phyloP scores from a whole-genome alignment of 2,888 invertebrate genomes.

The Monopis laevigella region DNA sequence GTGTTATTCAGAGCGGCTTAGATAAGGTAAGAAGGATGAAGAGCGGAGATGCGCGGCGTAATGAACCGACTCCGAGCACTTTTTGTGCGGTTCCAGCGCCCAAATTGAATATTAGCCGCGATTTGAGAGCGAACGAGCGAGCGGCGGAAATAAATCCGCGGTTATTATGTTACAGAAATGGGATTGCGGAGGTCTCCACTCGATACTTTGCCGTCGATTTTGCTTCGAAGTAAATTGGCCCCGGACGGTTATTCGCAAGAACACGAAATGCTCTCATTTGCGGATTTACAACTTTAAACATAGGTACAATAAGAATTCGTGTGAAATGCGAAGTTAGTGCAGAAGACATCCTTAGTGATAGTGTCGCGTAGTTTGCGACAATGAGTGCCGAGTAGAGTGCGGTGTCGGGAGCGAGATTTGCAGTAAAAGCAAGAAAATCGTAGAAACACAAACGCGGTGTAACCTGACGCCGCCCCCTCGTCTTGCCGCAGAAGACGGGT shows the following conservation, averaged over 20 bases:
- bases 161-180: conserved; percentile 64
- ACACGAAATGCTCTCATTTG: conserved; percentile 6
- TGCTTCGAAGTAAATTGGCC: conserved; percentile 49
- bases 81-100: conserved; percentile 62
- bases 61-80: conserved; percentile 63
- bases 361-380: too few species aligned
- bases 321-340: too few species aligned
- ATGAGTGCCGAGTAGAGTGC: too few species aligned
- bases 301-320: not conserved
- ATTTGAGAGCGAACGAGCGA: conserved; percentile 61
- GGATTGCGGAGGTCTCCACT: conserved; percentile 50
- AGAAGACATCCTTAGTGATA: too few species aligned
- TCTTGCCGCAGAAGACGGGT: conserved; percentile 40
- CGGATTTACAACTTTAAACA: not conserved
- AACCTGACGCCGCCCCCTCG: conserved; percentile 40
- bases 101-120: conserved; percentile 67
- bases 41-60: conserved; percentile 64
- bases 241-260: conserved; percentile 1
- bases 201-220: conserved; percentile 53
- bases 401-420: conserved; percentile 45
- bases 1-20: conserved; percentile 59
- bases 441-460: conserved; percentile 30
- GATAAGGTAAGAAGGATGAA: conserved; percentile 66
- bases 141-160: conserved; percentile 61
- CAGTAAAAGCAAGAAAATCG: conserved; percentile 45